phyloP scores from a whole-genome alignment of 1,140 invertebrate genomes.

The Nephila pilipes region DNA sequence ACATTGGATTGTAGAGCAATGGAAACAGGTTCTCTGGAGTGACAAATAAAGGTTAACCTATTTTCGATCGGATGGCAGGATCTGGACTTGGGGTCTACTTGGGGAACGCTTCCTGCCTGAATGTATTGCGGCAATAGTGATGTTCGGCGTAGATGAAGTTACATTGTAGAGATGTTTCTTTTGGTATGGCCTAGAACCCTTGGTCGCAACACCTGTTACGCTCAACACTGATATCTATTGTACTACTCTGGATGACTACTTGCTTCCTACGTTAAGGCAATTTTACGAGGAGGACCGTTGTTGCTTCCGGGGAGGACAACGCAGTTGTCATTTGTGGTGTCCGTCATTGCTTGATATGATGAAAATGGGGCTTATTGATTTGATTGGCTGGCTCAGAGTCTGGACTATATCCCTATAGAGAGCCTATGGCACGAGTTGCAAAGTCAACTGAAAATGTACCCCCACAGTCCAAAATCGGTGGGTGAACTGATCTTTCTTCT shows the following conservation, averaged over 20 bases:
- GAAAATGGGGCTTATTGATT: no score
- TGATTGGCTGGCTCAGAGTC: no score
- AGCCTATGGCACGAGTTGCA: no score
- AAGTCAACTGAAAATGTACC: no score
- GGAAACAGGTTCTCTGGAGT: no score
- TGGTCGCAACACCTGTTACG: neutral
- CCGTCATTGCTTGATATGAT: no score
- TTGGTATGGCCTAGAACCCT: neutral
- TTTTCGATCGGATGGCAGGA: neutral
- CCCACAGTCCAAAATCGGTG: no score
- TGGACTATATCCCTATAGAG: no score
- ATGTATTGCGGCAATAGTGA: neutral
- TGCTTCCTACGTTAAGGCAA: neutral
- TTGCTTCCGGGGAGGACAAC: no score
- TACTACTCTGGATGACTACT: neutral
- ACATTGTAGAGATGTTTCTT: neutral
- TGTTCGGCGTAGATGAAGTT: neutral
- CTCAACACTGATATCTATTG: neutral
- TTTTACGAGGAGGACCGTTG: neutral
- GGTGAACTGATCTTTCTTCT: no score
- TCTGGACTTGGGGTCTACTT: neutral
- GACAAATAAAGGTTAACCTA: neutral
- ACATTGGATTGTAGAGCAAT: no score
- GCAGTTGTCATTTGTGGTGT: no score
- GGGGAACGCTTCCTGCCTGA: conserved; percentile 1